Base-by-base conservation (phyloP, 1,140 invertebrate species). In the Brachionus manjavacas region DNA sequence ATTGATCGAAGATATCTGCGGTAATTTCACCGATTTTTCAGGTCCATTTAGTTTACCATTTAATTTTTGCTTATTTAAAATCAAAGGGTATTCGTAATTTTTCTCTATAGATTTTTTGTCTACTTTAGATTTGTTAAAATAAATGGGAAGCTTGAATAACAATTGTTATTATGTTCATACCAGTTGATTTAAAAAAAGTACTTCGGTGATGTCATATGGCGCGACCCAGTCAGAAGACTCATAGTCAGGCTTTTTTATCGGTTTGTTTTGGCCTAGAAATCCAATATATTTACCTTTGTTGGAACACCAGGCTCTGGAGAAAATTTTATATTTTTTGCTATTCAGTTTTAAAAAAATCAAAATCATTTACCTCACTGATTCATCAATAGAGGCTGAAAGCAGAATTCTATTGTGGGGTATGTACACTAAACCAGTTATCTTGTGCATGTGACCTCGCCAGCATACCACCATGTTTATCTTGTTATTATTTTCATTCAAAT, bases 121-220 rank as follows among this genome's bases (percentile, higher is more conserved):
- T 6, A 46, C 39, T 76, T 46, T 76, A 0, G 41, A 76, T 46
- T 49, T 76, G 28, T 76, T 76, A 28, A 23, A 25, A 76, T 25
- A 76, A 46, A 46, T 46, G 9, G 72, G 72, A 46, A 16, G 41
- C 72, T 72, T 16, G 35, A 68, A 31, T 68, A 31, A 31, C 31
- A 16, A 11, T 14, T 35, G 31, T 35, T 35, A 7, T 6, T 6
- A 6, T 35, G 31, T 7, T 35, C 3, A 35, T 35, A 6, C 31
- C 31, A 28, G 11, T 25, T 28, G 11, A 25, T 72, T n/a, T 52
- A 46, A 52, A 78, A 0, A n/a, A 70, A 64, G 72, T 84, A 89
- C 88, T 87, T 89, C 88, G 39, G 86, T 87, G 31, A 89, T 89
- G 68, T 89, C 88, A 85, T 87, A 89, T 9, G 88, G 88, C 39